Evolutionary conservation across 30 jellyfish, hydroid and myxozoan genomes (phyloP).

Genomic region (Rhopilema esculentum): DNA sequence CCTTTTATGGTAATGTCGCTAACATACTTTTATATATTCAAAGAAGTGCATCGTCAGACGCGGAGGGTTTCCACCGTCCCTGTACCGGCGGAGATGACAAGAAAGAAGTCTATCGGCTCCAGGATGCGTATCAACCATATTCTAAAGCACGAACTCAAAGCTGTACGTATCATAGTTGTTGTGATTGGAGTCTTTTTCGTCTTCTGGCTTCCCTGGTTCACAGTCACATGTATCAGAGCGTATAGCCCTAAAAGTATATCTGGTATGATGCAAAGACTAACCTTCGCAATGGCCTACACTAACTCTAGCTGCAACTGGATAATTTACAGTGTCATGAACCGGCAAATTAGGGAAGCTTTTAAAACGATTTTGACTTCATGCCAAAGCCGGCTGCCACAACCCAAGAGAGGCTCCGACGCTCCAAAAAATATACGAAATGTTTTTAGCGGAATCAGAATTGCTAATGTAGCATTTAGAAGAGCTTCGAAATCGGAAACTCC

Average conservation of each 20-base stretch:
- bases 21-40: constrained; percentile 68
- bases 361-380: constrained; percentile 34
- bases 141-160: constrained; percentile 72
- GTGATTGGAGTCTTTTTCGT: constrained; percentile 88
- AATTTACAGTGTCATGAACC: constrained; percentile 85
- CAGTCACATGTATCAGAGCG: constrained; percentile 58
- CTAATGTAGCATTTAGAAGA: constrained; percentile 9
- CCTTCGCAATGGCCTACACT: constrained; percentile 68
- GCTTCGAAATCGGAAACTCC: neutral
- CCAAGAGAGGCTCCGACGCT: neutral
- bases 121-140: constrained; percentile 31
- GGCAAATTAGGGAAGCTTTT: constrained; percentile 78
- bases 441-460: neutral
- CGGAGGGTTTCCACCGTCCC: constrained; percentile 48
- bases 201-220: constrained; percentile 85
- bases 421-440: neutral
- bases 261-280: constrained; percentile 62
- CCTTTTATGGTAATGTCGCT: constrained; percentile 73
- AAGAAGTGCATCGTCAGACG: constrained; percentile 76
- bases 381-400: neutral
- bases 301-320: constrained; percentile 93
- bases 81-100: neutral
- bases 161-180: constrained; percentile 77
- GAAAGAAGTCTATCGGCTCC: constrained; percentile 17
- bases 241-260: constrained; percentile 52